Percentiles rank a stretch among this genome's conserved stretches.
Conservation (phyloP, 1,140 invertebrate genomes). For the Chymomyza costata region DNA sequence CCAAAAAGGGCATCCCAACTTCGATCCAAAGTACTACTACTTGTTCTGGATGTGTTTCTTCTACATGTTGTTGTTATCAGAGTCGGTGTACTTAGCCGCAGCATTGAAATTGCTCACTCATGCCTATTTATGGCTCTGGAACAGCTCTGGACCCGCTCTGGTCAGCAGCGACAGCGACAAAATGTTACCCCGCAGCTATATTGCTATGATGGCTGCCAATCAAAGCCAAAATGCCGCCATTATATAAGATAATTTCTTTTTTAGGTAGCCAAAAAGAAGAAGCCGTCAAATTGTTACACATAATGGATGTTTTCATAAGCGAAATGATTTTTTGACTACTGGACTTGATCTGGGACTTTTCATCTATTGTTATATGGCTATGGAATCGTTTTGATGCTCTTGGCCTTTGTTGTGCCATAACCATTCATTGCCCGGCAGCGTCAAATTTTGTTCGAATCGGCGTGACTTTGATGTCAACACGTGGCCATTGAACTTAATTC, state of each 20-base stretch:
- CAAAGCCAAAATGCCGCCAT: conserved; percentile 53
- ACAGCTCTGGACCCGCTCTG: conserved; percentile 8
- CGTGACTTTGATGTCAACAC: conserved; percentile 62
- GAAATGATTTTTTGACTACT: conserved; percentile 69
- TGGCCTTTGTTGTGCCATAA: conserved; percentile 19
- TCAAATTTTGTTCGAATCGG: no score
- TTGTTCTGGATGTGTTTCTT: no score
- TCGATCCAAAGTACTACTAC: no score
- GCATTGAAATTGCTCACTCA: conserved; percentile 69
- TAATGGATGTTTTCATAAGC: conserved; percentile 73
- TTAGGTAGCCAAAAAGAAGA: conserved; percentile 69
- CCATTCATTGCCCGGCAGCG: no score
- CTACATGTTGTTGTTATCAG: conserved; percentile 37
- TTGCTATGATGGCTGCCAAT: conserved; percentile 42
- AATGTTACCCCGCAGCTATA: conserved; percentile 62
- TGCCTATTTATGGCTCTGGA: conserved; percentile 19
- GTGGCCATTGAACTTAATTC: conserved; percentile 56
- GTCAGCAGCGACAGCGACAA: conserved; percentile 58
- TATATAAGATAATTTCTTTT: conserved; percentile 33
- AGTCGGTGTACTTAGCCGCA: conserved; percentile 6
- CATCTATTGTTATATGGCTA: background rate
- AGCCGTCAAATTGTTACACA: conserved; percentile 73
- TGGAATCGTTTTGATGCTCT: conserved; percentile 15
- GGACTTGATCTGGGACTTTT: conserved; percentile 39
- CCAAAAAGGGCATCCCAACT: no score